phyloP scores from a whole-genome alignment of 2,888 invertebrate species.

The Leucophenga maculata region DNA sequence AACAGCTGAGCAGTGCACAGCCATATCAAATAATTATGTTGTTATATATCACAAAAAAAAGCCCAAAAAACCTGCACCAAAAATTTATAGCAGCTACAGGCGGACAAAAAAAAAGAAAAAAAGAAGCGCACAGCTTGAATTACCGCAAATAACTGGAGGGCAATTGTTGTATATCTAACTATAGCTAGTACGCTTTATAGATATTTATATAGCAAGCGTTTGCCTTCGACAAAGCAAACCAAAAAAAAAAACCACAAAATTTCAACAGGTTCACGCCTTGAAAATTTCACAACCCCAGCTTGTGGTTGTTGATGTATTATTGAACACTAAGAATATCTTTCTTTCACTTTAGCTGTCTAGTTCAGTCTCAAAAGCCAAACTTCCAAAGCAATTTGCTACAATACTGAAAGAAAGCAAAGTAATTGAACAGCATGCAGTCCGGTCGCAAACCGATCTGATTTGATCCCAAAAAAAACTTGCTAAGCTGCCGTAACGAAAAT shows the following conservation, averaged over 20 bases:
- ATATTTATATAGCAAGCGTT: too few species aligned
- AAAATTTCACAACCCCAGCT: conserved; percentile 2
- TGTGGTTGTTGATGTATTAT: conserved; percentile 23
- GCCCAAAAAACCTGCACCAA: neutral
- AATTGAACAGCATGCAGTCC: conserved; percentile 15
- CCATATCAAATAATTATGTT: conserved; percentile 22
- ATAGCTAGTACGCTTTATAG: neutral
- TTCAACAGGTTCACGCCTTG: conserved; percentile 25
- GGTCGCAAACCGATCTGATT: conserved; percentile 3
- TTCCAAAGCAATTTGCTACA: neutral
- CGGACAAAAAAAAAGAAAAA: neutral
- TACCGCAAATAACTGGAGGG: neutral
- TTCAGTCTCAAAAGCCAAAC: neutral
- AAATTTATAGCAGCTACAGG: neutral
- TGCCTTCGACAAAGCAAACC: neutral
- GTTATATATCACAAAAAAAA: conserved; percentile 1
- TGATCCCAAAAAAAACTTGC: neutral
- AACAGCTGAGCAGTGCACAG: neutral
- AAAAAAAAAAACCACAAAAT: conserved; percentile 7
- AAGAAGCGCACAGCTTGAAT: conserved; percentile 8
- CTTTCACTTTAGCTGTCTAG: neutral
- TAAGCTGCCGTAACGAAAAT: neutral
- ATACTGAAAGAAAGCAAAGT: conserved; percentile 4
- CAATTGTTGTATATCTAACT: too few species aligned
- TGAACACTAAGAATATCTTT: neutral